phyloP scores from a whole-genome alignment of 2,797 vertebrate genomes.

The Fundulus diaphanus region DNA sequence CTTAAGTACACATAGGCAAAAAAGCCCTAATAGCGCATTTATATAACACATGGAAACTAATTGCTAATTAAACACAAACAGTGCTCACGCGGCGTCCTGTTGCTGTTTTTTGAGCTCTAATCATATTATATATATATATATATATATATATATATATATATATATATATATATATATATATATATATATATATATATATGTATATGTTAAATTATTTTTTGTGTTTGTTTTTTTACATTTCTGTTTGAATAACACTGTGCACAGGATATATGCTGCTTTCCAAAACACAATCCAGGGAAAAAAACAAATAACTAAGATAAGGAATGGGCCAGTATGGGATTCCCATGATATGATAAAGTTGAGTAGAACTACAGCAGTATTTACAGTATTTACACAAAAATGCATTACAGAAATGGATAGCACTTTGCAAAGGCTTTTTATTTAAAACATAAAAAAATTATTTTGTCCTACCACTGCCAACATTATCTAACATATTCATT shows the following conservation, averaged over 20 bases:
- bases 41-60: slow-evolving; percentile 28
- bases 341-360: neutral
- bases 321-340: neutral
- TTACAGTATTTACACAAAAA: neutral
- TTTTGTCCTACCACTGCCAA: too few relatives aligned
- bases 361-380: neutral
- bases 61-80: slow-evolving; percentile 31
- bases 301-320: slow-evolving; percentile 21
- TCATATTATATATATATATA: too few relatives aligned
- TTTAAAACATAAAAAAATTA: neutral
- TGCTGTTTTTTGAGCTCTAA: slow-evolving; percentile 14
- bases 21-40: slow-evolving; percentile 32
- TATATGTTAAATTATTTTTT: too few relatives aligned
- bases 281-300: slow-evolving; percentile 5
- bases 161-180: too few relatives aligned
- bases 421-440: neutral
- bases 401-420: neutral
- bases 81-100: slow-evolving; percentile 1
- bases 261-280: slow-evolving; percentile 22
- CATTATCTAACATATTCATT: neutral
- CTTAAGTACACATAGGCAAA: slow-evolving; percentile 50
- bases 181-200: too few relatives aligned
- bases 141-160: too few relatives aligned
- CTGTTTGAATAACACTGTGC: neutral
- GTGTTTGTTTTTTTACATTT: slow-evolving; percentile 23